Conservation (phyloP, 2,888 invertebrate species). For the Clistopyga incitator region DNA sequence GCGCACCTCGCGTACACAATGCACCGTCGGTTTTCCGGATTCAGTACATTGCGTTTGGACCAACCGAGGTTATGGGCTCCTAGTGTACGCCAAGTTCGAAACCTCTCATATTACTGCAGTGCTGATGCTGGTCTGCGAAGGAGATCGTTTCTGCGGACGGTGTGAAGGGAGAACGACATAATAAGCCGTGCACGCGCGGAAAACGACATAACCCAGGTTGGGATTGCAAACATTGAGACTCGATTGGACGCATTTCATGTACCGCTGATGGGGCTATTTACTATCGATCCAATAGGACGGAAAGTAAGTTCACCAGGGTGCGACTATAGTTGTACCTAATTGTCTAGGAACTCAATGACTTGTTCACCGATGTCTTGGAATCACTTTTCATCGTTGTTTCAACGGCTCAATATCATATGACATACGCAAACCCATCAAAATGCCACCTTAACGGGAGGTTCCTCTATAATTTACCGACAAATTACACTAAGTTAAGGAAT, state of each 20-base stretch:
- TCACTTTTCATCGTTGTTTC: slow-evolving; percentile 55
- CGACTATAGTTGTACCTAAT: slow-evolving; percentile 60
- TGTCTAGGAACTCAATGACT: slow-evolving; percentile 72
- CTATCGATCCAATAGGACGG: slow-evolving; percentile 64
- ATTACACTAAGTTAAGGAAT: too few species aligned
- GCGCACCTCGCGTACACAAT: slow-evolving; percentile 37
- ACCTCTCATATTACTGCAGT: slow-evolving; percentile 68
- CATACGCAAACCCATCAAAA: slow-evolving; percentile 55
- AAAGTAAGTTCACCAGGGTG: slow-evolving; percentile 22
- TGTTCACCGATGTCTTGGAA: slow-evolving; percentile 78
- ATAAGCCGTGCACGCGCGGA: slow-evolving; percentile 74
- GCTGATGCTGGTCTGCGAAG: background rate
- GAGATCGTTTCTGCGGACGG: slow-evolving; percentile 57
- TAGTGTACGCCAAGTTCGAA: slow-evolving; percentile 56
- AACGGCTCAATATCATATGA: slow-evolving; percentile 23
- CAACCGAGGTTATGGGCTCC: slow-evolving; percentile 8
- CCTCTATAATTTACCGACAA: too few species aligned
- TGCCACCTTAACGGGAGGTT: too few species aligned
- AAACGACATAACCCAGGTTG: slow-evolving; percentile 73
- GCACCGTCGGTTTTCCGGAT: slow-evolving; percentile 9
- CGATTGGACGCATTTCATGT: slow-evolving; percentile 79
- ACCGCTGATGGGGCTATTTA: slow-evolving; percentile 70
- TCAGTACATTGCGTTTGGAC: slow-evolving; percentile 30
- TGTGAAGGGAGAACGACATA: slow-evolving; percentile 78
- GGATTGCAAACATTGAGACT: slow-evolving; percentile 79